Conservation (phyloP, 2,113 vertebrate species). For the human (Homo sapiens) region DNA sequence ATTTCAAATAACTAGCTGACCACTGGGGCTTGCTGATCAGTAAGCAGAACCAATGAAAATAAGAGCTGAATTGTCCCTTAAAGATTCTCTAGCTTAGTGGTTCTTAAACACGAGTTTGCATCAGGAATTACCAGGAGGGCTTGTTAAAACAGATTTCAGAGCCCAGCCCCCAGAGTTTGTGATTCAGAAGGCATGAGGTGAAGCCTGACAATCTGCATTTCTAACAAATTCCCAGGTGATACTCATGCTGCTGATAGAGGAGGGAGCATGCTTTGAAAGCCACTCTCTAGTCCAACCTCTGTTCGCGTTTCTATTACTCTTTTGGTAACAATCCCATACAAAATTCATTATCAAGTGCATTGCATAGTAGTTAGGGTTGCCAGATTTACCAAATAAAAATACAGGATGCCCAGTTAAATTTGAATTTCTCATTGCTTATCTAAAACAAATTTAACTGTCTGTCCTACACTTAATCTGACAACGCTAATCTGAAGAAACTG, state of each 20-base stretch:
- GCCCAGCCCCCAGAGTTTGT: neutral
- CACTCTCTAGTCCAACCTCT: neutral
- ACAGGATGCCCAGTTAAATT: neutral
- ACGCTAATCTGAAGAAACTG: neutral
- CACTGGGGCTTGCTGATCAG: neutral
- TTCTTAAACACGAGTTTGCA: neutral
- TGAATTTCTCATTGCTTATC: conserved; percentile 8
- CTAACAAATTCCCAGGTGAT: neutral
- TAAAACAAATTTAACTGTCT: neutral
- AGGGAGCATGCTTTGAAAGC: neutral
- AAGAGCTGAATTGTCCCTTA: neutral
- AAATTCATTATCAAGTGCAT: neutral
- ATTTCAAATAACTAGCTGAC: conserved; percentile 59
- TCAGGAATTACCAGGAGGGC: neutral
- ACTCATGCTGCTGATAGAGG: neutral
- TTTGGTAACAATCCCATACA: neutral
- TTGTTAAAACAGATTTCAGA: neutral
- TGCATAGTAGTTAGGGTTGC: neutral
- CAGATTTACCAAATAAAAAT: neutral
- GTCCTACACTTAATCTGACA: neutral
- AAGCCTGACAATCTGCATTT: conserved; percentile 35
- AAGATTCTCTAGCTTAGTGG: neutral
- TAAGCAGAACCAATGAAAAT: neutral
- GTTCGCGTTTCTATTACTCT: neutral
- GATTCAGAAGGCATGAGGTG: neutral